Evolutionary conservation across 2,797 vertebrate species (phyloP).

Genomic region (Myioborus melanocephalus): DNA sequence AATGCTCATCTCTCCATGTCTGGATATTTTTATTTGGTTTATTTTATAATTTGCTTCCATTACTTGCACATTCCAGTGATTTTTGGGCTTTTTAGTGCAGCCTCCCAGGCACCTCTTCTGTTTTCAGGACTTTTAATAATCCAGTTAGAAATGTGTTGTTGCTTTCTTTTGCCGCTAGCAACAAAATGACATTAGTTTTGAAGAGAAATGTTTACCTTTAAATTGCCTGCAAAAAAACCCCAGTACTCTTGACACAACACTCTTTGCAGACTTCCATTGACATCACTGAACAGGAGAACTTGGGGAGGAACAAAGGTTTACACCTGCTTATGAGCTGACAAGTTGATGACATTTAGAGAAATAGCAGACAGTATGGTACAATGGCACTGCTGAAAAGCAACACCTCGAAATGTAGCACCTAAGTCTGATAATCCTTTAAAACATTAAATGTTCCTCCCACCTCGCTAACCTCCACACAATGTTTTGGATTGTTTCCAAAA

Average conservation of each 20-base stretch:
- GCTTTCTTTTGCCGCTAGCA: constrained; percentile 33
- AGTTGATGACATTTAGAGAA: constrained; percentile 55
- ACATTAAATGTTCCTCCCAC: background rate
- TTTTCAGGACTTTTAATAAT: constrained; percentile 44
- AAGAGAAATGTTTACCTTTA: constrained; percentile 40
- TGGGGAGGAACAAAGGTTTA: constrained; percentile 16
- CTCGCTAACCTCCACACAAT: background rate
- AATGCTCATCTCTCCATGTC: background rate
- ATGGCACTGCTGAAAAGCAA: constrained; percentile 59
- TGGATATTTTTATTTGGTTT: constrained; percentile 35
- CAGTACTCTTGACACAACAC: background rate
- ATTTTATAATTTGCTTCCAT: constrained; percentile 33
- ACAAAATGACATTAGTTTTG: constrained; percentile 37
- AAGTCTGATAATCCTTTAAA: constrained; percentile 58
- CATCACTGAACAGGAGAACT: background rate
- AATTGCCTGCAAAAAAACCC: background rate
- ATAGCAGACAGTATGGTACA: constrained; percentile 35
- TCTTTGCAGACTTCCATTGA: background rate
- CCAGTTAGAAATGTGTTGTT: constrained; percentile 12
- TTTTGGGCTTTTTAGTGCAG: background rate
- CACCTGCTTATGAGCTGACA: constrained; percentile 52
- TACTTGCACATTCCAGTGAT: constrained; percentile 37
- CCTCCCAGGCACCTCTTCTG: constrained; percentile 20
- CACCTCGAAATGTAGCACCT: constrained; percentile 33
- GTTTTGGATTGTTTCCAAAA: constrained; percentile 23